phyloP scores from a whole-genome alignment of 35 echinoderm and acorn worm species.

The Ptychodera flava region DNA sequence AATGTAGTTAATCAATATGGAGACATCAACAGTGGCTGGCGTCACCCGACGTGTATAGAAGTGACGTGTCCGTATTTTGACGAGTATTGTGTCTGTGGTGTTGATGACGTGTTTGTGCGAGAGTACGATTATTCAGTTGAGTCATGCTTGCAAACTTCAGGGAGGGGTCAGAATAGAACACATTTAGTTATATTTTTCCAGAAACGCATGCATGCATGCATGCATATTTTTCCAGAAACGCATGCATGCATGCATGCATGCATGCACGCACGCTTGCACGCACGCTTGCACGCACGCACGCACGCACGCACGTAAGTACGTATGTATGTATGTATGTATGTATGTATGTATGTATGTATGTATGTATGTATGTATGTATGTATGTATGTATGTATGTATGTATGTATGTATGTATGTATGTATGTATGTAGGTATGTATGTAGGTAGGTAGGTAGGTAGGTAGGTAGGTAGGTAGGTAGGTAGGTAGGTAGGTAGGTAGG shows the following conservation, averaged over 20 bases:
- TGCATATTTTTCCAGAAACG: too few species aligned
- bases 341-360: conserved; percentile 26
- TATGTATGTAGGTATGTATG: conserved; percentile 38
- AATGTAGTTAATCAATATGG: too few species aligned
- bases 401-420: conserved; percentile 37
- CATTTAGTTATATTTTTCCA: too few species aligned
- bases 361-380: conserved; percentile 16
- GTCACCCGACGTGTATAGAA: too few species aligned
- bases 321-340: conserved; percentile 37
- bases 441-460: too few species aligned
- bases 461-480: conserved; percentile 26
- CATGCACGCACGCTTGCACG: background rate
- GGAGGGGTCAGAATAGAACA: too few species aligned
- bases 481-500: conserved; percentile 26
- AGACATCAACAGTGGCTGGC: too few species aligned
- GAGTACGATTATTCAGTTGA: too few species aligned
- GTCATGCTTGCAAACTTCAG: too few species aligned
- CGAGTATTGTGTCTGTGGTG: too few species aligned
- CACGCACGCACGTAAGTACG: conserved; percentile 6
- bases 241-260: background rate
- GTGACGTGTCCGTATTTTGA: too few species aligned
- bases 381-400: conserved; percentile 33
- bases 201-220: background rate
- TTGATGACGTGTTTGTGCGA: too few species aligned
- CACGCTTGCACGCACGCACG: conserved; percentile 4